phyloP scores from a whole-genome alignment of 2,797 vertebrate species.

The Syngnathus acus region DNA sequence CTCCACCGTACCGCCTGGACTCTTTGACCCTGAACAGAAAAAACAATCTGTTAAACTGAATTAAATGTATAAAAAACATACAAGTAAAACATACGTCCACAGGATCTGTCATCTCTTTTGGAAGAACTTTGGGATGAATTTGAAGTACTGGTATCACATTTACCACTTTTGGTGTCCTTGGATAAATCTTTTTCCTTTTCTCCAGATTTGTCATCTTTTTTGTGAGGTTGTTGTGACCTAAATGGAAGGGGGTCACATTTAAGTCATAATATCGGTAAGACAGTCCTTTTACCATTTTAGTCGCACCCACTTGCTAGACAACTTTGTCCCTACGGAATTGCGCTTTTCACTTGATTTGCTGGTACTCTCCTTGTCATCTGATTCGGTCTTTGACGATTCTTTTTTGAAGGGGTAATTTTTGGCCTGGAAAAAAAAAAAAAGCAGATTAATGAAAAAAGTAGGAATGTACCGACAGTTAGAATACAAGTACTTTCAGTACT shows the following conservation, averaged over 20 bases:
- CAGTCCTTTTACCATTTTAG: neutral
- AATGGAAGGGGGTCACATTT: neutral
- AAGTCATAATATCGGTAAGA: neutral
- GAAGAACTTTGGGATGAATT: slow-evolving; percentile 67
- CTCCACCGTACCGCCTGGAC: slow-evolving; percentile 78
- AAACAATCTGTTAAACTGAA: neutral
- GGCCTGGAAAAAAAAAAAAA: slow-evolving; percentile 62
- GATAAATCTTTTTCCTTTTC: slow-evolving; percentile 86
- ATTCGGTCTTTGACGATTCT: slow-evolving; percentile 85
- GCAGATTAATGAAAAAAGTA: neutral
- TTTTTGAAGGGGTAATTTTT: slow-evolving; percentile 97
- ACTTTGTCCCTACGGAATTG: slow-evolving; percentile 69
- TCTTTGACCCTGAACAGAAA: slow-evolving; percentile 73
- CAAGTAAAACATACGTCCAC: slow-evolving; percentile 73
- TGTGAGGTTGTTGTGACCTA: slow-evolving; percentile 75
- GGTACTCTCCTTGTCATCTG: slow-evolving; percentile 79
- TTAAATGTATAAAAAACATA: neutral
- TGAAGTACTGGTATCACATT: slow-evolving; percentile 71
- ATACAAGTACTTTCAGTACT: no score
- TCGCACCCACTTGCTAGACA: slow-evolving; percentile 65
- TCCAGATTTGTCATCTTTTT: slow-evolving; percentile 89
- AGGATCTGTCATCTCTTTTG: slow-evolving; percentile 90
- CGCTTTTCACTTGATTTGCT: slow-evolving; percentile 82
- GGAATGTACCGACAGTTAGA: neutral
- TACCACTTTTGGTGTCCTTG: slow-evolving; percentile 82